Evolutionary conservation across 2,888 invertebrate genomes (phyloP).

Genomic region (Parapristionchus giblindavisi): DNA sequence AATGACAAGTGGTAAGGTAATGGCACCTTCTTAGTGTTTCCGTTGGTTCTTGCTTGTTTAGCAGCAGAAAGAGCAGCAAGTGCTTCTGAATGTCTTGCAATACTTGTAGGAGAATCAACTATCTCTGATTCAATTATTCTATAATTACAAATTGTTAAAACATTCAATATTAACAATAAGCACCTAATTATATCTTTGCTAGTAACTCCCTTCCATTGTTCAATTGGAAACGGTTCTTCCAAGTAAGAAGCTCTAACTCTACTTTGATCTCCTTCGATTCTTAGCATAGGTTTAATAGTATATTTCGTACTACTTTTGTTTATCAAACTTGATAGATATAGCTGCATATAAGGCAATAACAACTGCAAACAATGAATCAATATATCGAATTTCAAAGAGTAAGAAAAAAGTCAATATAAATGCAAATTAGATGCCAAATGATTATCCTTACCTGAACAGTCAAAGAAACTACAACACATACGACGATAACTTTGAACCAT

Average conservation of each 20-base stretch:
- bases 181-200: conserved; percentile 6
- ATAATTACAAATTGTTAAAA: background rate
- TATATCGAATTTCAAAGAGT: background rate
- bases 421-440: too few relatives aligned
- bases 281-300: background rate
- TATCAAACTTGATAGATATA: background rate
- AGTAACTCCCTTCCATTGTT: background rate
- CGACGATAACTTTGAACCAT: conserved; percentile 36
- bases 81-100: conserved; percentile 52
- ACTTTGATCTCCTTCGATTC: conserved; percentile 7
- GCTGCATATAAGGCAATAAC: background rate
- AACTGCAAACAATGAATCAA: background rate
- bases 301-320: background rate
- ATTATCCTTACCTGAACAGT: conserved; percentile 40
- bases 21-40: conserved; percentile 52
- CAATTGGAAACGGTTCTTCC: conserved; percentile 16
- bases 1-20: too few relatives aligned
- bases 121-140: background rate
- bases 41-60: conserved; percentile 50
- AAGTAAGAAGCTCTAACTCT: conserved; percentile 38
- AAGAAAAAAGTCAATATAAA: too few relatives aligned
- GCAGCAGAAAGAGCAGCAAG: conserved; percentile 62
- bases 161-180: background rate
- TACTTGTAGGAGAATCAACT: background rate
- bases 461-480: conserved; percentile 44